Conservation (phyloP, 2,888 invertebrate genomes). For the Rhopalosiphum nymphaeae region DNA sequence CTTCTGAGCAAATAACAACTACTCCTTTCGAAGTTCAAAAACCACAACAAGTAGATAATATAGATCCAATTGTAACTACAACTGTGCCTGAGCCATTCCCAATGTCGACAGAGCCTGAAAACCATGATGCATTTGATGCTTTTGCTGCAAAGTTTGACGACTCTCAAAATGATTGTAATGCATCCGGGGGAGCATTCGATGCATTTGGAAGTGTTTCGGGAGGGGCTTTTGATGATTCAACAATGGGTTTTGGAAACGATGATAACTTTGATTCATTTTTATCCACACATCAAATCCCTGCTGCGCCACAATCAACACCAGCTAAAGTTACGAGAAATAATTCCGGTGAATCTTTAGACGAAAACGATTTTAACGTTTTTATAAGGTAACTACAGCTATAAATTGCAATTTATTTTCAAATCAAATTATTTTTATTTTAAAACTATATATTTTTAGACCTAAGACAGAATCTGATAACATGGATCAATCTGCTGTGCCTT, state of each 20-base stretch:
- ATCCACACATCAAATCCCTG: constrained; percentile 74
- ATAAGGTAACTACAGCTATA: constrained; percentile 75
- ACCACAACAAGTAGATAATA: not conserved
- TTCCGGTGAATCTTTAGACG: constrained; percentile 84
- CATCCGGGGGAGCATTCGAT: constrained; percentile 71
- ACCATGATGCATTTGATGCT: constrained; percentile 82
- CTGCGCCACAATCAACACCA: constrained; percentile 78
- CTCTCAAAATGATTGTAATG: constrained; percentile 70
- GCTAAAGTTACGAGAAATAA: constrained; percentile 75
- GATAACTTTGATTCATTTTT: constrained; percentile 73
- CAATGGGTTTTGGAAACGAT: constrained; percentile 82
- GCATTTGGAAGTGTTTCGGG: constrained; percentile 55
- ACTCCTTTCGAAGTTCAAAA: not conserved
- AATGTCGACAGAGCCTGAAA: constrained; percentile 67
- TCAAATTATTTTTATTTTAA: too few species aligned
- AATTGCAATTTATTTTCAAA: not conserved
- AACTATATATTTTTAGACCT: constrained; percentile 12
- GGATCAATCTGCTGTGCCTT: constrained; percentile 75
- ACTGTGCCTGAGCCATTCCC: constrained; percentile 5
- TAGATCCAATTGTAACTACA: not conserved
- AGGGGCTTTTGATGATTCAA: constrained; percentile 70
- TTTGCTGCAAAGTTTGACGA: constrained; percentile 91
- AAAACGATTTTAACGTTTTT: constrained; percentile 84
- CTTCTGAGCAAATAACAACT: not conserved
- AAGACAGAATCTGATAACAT: constrained; percentile 29